Evolutionary conservation across 64 coral and sea anemone genomes (phyloP).

Genomic region (Trachythela sp.): DNA sequence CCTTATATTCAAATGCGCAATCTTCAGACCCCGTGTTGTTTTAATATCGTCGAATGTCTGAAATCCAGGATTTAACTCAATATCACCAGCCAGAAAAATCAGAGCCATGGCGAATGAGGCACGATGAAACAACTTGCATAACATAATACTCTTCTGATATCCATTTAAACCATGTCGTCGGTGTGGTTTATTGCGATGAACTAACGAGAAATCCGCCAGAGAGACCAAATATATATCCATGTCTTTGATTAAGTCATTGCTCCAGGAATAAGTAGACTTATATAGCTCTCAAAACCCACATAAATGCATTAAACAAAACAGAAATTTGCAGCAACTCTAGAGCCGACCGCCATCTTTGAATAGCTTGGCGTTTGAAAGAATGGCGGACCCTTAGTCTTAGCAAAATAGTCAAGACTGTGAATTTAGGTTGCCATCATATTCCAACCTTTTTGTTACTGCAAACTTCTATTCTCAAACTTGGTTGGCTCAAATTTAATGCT

Average conservation of each 20-base stretch:
- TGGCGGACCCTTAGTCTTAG: too few species aligned
- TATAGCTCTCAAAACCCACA: slow-evolving; percentile 12
- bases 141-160: slow-evolving; percentile 2
- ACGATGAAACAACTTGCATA: slow-evolving; percentile 38
- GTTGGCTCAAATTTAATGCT: too few species aligned
- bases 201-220: not conserved
- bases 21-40: slow-evolving; percentile 32
- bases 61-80: slow-evolving; percentile 44
- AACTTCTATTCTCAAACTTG: too few species aligned
- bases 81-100: slow-evolving; percentile 36
- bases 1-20: slow-evolving; percentile 26
- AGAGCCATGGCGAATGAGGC: slow-evolving; percentile 36
- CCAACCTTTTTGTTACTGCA: too few species aligned
- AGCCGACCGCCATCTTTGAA: slow-evolving; percentile 7
- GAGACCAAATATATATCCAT: slow-evolving; percentile 37
- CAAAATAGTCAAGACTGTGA: too few species aligned
- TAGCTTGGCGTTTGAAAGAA: too few species aligned
- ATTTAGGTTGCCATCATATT: too few species aligned
- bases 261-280: not conserved
- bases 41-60: slow-evolving; percentile 21
- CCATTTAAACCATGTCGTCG: not conserved
- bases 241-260: slow-evolving; percentile 10
- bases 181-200: not conserved
- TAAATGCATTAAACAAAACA: slow-evolving; percentile 37
- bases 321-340: slow-evolving; percentile 29